Percentiles rank a stretch among this genome's conserved stretches.
Evolutionary conservation across 37 sponge, comb jelly and placozoan genomes (phyloP).

Genomic region (Halichondria panicea): DNA sequence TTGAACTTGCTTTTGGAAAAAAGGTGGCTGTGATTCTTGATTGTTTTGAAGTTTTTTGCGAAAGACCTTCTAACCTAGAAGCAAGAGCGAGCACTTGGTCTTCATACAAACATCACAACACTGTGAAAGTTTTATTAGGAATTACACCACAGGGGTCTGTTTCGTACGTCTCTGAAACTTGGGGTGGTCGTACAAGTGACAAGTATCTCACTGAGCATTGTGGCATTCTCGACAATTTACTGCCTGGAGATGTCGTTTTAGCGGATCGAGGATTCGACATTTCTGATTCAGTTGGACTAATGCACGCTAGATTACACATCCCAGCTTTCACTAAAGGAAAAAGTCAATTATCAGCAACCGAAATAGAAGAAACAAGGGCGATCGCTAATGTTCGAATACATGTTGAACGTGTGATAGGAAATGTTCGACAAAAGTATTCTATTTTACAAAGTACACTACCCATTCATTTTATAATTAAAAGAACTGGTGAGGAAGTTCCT

Average conservation of each 20-base stretch:
- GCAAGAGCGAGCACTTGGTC: constrained; percentile 61
- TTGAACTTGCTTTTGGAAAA: constrained; percentile 35
- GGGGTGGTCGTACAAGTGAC: constrained; percentile 76
- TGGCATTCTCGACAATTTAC: constrained; percentile 49
- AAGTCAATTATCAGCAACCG: constrained; percentile 42
- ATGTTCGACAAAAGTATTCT: constrained; percentile 51
- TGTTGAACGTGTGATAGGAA: constrained; percentile 75
- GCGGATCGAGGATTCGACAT: constrained; percentile 84
- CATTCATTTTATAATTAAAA: constrained; percentile 22
- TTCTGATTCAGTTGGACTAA: constrained; percentile 60
- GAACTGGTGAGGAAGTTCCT: constrained; percentile 12
- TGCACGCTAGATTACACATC: constrained; percentile 47
- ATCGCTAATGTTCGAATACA: constrained; percentile 86
- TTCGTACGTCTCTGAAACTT: constrained; percentile 53
- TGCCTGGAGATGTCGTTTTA: constrained; percentile 74
- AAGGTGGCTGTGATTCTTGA: constrained; percentile 64
- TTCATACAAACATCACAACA: constrained; percentile 69
- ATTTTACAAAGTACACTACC: constrained; percentile 46
- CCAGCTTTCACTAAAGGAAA: constrained; percentile 79
- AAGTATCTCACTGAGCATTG: constrained; percentile 72
- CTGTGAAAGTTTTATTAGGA: constrained; percentile 61
- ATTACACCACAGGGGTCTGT: constrained; percentile 75
- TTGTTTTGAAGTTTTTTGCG: constrained; percentile 75
- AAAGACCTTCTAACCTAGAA: constrained; percentile 49
- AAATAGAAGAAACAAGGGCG: constrained; percentile 59